Evolutionary conservation across 1,140 invertebrate species (phyloP), one percentile per base, ranked within the genome.

Genomic region (Mylabris phalerata): DNA sequence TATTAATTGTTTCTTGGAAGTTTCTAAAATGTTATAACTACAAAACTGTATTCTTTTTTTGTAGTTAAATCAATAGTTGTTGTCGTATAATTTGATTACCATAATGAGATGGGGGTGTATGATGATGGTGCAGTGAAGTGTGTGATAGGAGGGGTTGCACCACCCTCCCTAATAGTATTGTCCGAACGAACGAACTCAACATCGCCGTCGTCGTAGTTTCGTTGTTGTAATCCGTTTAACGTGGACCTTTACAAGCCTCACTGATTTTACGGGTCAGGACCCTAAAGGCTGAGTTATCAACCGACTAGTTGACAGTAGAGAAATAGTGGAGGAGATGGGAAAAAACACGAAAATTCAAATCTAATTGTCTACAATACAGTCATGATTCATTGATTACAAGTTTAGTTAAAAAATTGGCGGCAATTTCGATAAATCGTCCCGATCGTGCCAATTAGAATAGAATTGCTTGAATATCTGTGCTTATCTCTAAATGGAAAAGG

Each of bases 211-310:
- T 32, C 4, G 32, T 32, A 32, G 32, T 32, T 32, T 4, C 32
- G 32, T 32, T 7, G 32, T 32, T 41, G 49, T 63, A 63, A 63
- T 63, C 61, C 61, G 58, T 63, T 63, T 63, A 63, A 10, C 45
- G 42, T 38, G 58, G 61, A 63, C 58, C 61, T 63, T 63, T 63
- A 63, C 61, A 63, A 63, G 61, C 61, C 58, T 51, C 57, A 55
- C 48, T 55, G 61, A 63, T 63, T 63, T 60, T 55, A 57, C 61
- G 52, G 59, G 59, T 60, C 59, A 60, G 59, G 48, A 60, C 41
- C 32, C 32, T 32, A 32, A 32, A 7, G 32, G 32, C 32, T 32
- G 32, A 2, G 32, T 32, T 32, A 32, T 32, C 4, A 32, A 3
- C 32, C 7, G 32, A 32, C 32, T 32, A 4, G 32, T 7, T 32